Percentiles rank a stretch among this genome's conserved stretches.
phyloP scores from a whole-genome alignment of 2,113 vertebrate species.

The Anhinga anhinga region DNA sequence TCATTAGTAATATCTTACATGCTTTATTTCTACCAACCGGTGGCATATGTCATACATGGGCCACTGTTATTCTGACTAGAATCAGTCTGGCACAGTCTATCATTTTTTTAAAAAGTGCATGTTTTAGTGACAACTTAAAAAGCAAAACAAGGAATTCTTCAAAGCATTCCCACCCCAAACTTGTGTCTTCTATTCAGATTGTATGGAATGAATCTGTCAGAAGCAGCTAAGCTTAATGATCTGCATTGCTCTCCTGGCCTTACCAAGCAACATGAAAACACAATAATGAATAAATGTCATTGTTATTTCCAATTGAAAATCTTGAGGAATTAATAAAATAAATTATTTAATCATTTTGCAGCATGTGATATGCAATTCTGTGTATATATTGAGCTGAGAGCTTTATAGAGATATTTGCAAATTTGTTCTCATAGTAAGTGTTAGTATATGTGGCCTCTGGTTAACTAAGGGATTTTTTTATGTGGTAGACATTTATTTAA shows the following conservation, averaged over 20 bases:
- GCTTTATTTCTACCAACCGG: not conserved
- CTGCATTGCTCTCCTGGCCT: not conserved
- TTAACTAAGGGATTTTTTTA: not conserved
- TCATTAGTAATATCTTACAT: not conserved
- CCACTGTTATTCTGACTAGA: not conserved
- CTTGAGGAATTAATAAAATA: not conserved
- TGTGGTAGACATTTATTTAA: not conserved
- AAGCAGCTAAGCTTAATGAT: not conserved
- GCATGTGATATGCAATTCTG: not conserved
- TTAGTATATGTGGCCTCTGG: not conserved
- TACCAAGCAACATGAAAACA: not conserved
- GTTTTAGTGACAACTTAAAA: not conserved
- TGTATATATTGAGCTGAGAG: not conserved
- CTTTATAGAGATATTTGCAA: not conserved
- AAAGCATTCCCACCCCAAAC: not conserved
- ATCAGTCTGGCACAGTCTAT: not conserved
- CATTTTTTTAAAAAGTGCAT: fast-evolving
- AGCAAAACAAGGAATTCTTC: not conserved
- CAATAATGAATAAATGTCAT: not conserved
- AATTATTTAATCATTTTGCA: not conserved
- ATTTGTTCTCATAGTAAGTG: not conserved
- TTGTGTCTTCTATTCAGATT: not conserved
- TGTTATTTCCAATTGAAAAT: not conserved
- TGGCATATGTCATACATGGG: not conserved
- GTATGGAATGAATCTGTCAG: not conserved